Conservation (phyloP, 2,888 invertebrate genomes). For the Eilema caniola region DNA sequence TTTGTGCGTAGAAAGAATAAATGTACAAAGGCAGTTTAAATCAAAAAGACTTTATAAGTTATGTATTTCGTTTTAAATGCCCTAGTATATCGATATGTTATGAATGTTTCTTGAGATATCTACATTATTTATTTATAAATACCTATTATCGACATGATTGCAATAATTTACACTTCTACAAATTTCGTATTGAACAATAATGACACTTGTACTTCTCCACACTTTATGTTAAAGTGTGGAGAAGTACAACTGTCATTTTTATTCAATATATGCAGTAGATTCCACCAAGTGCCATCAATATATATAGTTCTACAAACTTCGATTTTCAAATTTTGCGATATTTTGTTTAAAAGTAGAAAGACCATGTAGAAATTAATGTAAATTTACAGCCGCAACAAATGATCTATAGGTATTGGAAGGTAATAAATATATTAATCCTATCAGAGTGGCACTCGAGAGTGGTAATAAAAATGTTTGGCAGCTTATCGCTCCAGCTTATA, state of each 20-base stretch:
- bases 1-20: too few relatives aligned
- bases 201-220: too few relatives aligned
- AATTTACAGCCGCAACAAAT: not conserved
- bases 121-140: not conserved
- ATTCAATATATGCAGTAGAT: too few relatives aligned
- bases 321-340: not conserved
- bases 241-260: too few relatives aligned
- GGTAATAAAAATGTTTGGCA: conserved; percentile 12
- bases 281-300: too few relatives aligned
- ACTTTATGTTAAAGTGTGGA: too few relatives aligned
- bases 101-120: not conserved
- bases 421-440: conserved; percentile 5
- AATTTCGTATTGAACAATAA: too few relatives aligned
- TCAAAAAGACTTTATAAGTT: too few relatives aligned
- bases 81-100: not conserved
- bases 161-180: not conserved
- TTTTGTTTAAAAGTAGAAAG: not conserved
- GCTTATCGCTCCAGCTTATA: conserved; percentile 10
- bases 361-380: conserved; percentile 1
- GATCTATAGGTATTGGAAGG: not conserved
- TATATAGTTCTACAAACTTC: not conserved
- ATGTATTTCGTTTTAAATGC: too few relatives aligned
- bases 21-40: too few relatives aligned
- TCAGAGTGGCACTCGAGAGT: conserved; percentile 8
- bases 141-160: not conserved